A percentile compares a stretch with the other conserved stretches of the same genome.
These are phyloP conservation scores for Peucedramus taeniatus DNA, from an alignment of 2,113 vertebrate species.

Conservation along the genomic window DNA sequence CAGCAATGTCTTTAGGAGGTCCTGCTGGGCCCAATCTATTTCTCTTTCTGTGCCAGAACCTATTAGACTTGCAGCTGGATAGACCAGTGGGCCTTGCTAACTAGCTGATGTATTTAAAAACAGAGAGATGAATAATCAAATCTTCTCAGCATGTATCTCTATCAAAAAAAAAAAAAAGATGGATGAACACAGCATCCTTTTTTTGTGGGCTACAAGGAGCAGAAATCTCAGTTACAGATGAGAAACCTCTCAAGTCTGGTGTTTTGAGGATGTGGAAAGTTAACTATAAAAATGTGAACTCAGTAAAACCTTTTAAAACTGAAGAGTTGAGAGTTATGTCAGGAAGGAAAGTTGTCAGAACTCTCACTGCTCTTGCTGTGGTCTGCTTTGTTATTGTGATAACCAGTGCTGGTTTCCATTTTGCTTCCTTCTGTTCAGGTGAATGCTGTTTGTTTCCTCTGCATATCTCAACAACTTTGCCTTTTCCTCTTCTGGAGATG, in stretches of 20 bases:
- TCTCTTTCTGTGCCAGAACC: background rate
- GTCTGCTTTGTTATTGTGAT: background rate
- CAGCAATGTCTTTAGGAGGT: background rate
- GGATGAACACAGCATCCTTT: background rate
- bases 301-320: background rate
- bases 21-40: background rate
- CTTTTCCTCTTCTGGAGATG: background rate
- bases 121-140: background rate
- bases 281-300: background rate
- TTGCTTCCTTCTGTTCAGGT: background rate
- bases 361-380: background rate
- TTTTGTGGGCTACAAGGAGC: background rate
- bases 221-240: background rate
- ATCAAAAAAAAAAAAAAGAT: background rate
- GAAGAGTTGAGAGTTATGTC: background rate
- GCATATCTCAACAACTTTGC: background rate
- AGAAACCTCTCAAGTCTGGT: background rate
- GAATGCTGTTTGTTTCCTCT: background rate
- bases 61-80: constrained; percentile 7
- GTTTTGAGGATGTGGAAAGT: background rate
- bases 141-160: background rate
- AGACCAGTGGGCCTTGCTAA: background rate
- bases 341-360: background rate
- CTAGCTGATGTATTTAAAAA: constrained; percentile 11
- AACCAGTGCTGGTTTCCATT: background rate